Evolutionary conservation across 2,888 invertebrate genomes (phyloP).

Genomic region (Pammene aurita): DNA sequence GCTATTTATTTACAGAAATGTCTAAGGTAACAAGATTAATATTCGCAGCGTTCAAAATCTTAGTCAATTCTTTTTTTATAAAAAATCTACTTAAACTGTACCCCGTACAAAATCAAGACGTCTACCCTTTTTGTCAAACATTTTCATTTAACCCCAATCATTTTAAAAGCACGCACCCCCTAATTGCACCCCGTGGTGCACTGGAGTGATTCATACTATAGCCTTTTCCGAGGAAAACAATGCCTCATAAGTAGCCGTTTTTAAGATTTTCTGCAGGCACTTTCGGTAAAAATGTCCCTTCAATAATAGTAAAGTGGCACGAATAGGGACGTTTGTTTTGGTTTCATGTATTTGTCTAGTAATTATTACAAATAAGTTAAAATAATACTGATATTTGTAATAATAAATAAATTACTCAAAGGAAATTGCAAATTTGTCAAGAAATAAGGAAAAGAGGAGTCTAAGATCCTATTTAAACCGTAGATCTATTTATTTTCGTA

Average conservation of each 20-base stretch:
- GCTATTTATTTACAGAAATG: too few relatives aligned
- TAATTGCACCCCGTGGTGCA: conserved; percentile 35
- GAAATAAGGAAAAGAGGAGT: too few relatives aligned
- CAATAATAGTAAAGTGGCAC: too few relatives aligned
- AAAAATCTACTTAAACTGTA: conserved; percentile 27
- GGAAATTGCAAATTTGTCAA: too few relatives aligned
- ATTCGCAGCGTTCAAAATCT: not conserved
- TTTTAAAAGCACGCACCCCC: conserved; percentile 40
- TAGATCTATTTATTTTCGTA: too few relatives aligned
- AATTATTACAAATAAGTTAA: not conserved
- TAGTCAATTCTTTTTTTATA: not conserved
- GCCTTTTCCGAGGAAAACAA: conserved; percentile 37
- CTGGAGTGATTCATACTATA: conserved; percentile 36
- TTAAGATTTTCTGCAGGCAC: conserved; percentile 25
- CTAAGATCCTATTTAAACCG: too few relatives aligned
- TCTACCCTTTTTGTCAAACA: conserved; percentile 37
- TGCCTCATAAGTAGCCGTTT: conserved; percentile 28
- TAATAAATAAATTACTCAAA: too few relatives aligned
- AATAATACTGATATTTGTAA: not conserved
- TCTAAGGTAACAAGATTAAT: not conserved
- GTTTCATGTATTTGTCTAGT: not conserved
- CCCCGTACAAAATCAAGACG: conserved; percentile 32
- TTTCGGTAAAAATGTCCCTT: conserved; percentile 3
- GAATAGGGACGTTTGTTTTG: not conserved
- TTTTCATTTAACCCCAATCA: conserved; percentile 40